Evolutionary conservation across 2,113 vertebrate genomes (phyloP).

Genomic region (Tragelaphus strepsiceros): DNA sequence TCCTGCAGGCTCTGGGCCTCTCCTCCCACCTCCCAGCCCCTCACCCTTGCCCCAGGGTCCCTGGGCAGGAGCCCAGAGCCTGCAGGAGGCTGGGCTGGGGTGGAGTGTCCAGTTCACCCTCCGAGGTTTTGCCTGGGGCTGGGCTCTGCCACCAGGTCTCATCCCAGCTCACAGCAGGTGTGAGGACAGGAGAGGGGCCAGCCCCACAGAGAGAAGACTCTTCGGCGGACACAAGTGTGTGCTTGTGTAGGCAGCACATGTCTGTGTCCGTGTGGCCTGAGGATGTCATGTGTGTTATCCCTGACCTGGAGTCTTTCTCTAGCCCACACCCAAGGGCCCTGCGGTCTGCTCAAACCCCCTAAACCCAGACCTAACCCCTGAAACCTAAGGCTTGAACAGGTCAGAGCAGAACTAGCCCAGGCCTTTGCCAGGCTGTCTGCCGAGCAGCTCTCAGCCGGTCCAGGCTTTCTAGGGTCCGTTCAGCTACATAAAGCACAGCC

Average conservation of each 20-base stretch:
- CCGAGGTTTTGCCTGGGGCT: neutral
- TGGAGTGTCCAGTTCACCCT: neutral
- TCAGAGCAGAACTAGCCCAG: neutral
- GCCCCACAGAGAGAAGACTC: neutral
- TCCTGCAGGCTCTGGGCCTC: neutral
- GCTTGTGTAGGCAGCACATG: accelerated
- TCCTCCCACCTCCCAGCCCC: conserved; percentile 13
- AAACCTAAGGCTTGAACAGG: neutral
- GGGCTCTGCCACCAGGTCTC: neutral
- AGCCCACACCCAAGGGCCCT: neutral
- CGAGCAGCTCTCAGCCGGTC: neutral
- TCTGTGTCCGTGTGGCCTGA: neutral
- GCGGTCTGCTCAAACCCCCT: neutral
- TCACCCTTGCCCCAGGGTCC: conserved; percentile 22
- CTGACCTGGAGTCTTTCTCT: neutral
- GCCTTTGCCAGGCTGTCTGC: neutral
- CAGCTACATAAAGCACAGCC: neutral
- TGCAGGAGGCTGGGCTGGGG: conserved; percentile 32
- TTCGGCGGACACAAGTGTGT: neutral
- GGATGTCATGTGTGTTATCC: neutral
- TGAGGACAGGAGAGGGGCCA: neutral
- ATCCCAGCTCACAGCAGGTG: neutral
- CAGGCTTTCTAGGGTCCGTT: neutral
- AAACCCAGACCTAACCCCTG: neutral
- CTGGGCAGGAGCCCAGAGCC: conserved; percentile 40